phyloP scores from a whole-genome alignment of 2,888 invertebrate species.

The Podotricha telesiphe region DNA sequence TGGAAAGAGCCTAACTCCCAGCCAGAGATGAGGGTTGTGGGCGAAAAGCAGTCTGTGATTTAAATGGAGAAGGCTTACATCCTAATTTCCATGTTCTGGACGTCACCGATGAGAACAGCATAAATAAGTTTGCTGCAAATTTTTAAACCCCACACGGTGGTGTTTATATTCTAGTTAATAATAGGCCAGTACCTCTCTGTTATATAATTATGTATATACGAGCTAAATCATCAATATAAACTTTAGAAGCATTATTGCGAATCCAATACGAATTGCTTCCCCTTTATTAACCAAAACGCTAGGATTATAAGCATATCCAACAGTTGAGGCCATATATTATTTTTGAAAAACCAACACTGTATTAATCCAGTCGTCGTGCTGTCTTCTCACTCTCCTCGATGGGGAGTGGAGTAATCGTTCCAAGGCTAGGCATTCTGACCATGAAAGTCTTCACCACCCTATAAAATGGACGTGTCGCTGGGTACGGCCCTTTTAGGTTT shows the following conservation, averaged over 20 bases:
- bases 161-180: conserved; percentile 52
- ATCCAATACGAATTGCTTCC: conserved; percentile 43
- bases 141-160: conserved; percentile 50
- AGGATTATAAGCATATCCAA: background rate
- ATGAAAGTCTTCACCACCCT: too few species aligned
- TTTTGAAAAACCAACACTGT: conserved; percentile 49
- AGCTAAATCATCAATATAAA: conserved; percentile 48
- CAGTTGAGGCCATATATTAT: conserved; percentile 36
- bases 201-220: conserved; percentile 46
- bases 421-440: too few species aligned
- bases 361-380: too few species aligned
- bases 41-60: conserved; percentile 74
- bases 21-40: conserved; percentile 82
- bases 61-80: conserved; percentile 74
- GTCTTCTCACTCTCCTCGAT: too few species aligned
- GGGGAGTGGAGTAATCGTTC: too few species aligned
- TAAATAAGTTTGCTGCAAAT: conserved; percentile 46
- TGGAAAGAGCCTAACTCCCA: conserved; percentile 86
- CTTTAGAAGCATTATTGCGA: conserved; percentile 44
- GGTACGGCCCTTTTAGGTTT: too few species aligned
- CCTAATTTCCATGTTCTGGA: conserved; percentile 54
- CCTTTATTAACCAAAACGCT: too few species aligned
- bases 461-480: too few species aligned
- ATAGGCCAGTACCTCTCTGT: conserved; percentile 43
- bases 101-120: conserved; percentile 46